A percentile compares a stretch with the other conserved stretches of the same genome.
These are phyloP conservation scores for Agrochola litura DNA, from an alignment of 2,888 invertebrate species.

Conservation along the genomic window DNA sequence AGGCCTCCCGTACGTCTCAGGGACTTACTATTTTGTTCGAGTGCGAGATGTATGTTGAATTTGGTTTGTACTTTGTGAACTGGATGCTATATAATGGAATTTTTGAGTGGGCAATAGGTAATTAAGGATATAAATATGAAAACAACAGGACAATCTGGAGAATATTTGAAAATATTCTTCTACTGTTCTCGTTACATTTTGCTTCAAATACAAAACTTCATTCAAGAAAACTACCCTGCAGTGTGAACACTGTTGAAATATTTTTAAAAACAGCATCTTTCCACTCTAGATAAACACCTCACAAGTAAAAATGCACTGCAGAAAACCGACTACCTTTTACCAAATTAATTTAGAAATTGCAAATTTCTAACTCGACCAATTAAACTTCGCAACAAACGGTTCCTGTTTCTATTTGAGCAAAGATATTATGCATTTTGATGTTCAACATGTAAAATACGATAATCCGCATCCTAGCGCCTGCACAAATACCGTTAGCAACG, in stretches of 20 bases:
- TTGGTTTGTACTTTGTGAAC: neutral
- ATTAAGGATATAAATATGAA: neutral
- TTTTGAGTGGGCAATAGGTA: neutral
- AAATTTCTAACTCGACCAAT: slow-evolving; percentile 11
- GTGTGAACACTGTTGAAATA: neutral
- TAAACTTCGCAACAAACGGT: slow-evolving; percentile 19
- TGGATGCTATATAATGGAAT: neutral
- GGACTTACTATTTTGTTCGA: neutral
- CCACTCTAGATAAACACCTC: neutral
- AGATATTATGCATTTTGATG: slow-evolving; percentile 17
- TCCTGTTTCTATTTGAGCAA: slow-evolving; percentile 19
- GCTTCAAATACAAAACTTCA: too few relatives aligned
- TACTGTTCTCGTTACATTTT: neutral
- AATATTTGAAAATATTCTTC: neutral
- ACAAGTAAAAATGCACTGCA: neutral
- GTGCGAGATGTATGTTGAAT: neutral
- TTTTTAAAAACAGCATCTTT: neutral
- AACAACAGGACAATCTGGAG: neutral
- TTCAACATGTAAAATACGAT: slow-evolving; percentile 23
- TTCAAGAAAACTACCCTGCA: too few relatives aligned
- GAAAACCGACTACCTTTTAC: neutral
- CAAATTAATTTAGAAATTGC: slow-evolving; percentile 2
- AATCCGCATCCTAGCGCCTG: slow-evolving; percentile 45
- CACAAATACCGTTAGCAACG: slow-evolving; percentile 55
- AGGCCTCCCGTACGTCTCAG: slow-evolving; percentile 12